Evolutionary conservation across 2,113 vertebrate genomes (phyloP).

Genomic region (Perca fluviatilis): DNA sequence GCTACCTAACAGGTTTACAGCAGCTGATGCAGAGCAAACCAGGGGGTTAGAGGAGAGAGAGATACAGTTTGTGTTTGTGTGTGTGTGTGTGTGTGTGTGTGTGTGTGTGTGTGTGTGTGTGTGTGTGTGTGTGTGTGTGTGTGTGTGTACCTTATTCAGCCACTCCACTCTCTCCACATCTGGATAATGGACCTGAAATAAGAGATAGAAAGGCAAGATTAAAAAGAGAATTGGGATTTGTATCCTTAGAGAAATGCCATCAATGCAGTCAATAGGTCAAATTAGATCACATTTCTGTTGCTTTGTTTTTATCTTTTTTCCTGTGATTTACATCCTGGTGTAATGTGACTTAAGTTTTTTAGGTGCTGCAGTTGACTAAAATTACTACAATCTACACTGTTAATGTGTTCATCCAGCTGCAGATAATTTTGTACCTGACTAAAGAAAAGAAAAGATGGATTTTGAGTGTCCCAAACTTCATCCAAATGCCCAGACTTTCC

Average conservation of each 20-base stretch:
- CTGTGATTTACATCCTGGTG: background rate
- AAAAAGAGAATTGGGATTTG: background rate
- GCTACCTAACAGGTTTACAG: conserved; percentile 9
- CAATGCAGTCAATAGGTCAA: too few relatives aligned
- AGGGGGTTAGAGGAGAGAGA: conserved; percentile 1
- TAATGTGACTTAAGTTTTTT: too few relatives aligned
- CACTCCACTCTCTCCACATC: conserved; percentile 97
- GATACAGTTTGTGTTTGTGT: background rate
- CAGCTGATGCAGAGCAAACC: conserved; percentile 12
- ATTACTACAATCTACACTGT: too few relatives aligned
- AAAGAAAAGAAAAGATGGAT: too few relatives aligned
- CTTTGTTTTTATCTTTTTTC: background rate
- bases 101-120: background rate
- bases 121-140: background rate
- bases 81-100: conserved; percentile 21
- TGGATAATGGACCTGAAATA: conserved; percentile 93
- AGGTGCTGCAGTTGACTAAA: too few relatives aligned
- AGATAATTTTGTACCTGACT: too few relatives aligned
- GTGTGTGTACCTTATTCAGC: conserved; percentile 92
- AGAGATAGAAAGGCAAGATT: conserved; percentile 13
- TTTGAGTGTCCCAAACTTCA: background rate
- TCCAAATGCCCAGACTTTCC: background rate
- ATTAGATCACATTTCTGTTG: background rate
- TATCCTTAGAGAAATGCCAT: background rate
- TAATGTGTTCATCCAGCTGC: too few relatives aligned